Evolutionary conservation across 2,113 vertebrate species (phyloP), one percentile per base, ranked within the genome.

Genomic region (Uropsilus gracilis): DNA sequence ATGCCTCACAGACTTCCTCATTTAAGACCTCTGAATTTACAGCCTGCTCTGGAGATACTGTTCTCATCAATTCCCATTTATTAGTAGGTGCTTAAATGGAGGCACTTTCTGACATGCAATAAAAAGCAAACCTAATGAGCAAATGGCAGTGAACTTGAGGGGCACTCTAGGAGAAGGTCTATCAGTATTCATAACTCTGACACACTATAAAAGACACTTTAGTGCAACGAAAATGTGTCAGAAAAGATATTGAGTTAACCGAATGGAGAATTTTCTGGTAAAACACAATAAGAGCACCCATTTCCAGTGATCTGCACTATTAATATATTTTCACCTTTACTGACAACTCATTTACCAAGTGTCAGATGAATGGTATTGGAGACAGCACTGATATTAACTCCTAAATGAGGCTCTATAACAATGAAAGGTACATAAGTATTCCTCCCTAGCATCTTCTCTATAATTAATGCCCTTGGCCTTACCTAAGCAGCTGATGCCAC

Each of bases 111-210:
- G 96, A 95, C 95, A 94, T 80, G 96, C 91, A 92, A 96, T 97
- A 97, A 96, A 97, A 97, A 96, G 90, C 89, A 93, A 94, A 95
- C 96, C 94, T 97, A 97, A 97, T 95, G 97, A 97, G 94, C 93
- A 97, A 97, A 97, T 97, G 96, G 96, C 96, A 95, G 96, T 97
- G 95, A 97, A 96, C 97, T 98, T 95, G 95, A 97, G 97, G 96
- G 91, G 95, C 92, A 94, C 86, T 97, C 95, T 95, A 94, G 87
- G 73, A 82, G 64, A 97, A 96, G 97, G 93, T 97, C 97, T 97
- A 97, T 98, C 96, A 96, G 95, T 95, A 98, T 98, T 97, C 96
- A 98, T 98, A 96, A 97, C 97, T 94, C 6, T 48, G 98, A 78
- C 59, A 94, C 96, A 95, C 97, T 95, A 87, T 97, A 97, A 96